Conservation (phyloP, 2,113 vertebrate species). For the Galeopterus variegatus region DNA sequence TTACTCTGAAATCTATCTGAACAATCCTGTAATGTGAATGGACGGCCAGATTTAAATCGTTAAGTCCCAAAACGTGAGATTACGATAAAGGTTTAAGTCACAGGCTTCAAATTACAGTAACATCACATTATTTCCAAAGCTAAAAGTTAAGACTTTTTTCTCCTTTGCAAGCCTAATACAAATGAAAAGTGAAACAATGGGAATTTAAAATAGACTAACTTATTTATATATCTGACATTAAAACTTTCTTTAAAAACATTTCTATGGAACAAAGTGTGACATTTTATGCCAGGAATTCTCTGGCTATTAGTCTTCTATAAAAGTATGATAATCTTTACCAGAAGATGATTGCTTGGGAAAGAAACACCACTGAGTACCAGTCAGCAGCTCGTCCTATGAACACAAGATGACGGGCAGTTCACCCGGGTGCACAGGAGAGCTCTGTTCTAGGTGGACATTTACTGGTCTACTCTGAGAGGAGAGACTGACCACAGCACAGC, state of each 20-base stretch:
- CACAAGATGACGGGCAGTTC: neutral
- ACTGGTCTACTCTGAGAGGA: slow-evolving; percentile 51
- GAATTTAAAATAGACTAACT: slow-evolving; percentile 44
- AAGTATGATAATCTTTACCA: neutral
- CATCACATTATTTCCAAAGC: neutral
- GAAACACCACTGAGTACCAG: neutral
- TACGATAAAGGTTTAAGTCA: slow-evolving; percentile 23
- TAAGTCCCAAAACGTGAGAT: neutral
- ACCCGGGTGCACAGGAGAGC: neutral
- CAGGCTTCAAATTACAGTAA: slow-evolving; percentile 22
- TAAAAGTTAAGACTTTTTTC: neutral
- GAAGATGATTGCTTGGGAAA: neutral
- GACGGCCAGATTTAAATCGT: neutral
- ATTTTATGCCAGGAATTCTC: slow-evolving; percentile 13
- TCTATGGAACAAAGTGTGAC: neutral
- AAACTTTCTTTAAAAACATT: slow-evolving; percentile 41
- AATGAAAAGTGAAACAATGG: slow-evolving; percentile 1
- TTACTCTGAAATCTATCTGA: neutral
- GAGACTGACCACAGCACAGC: slow-evolving; percentile 12
- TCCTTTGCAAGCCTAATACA: neutral
- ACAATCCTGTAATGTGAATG: neutral
- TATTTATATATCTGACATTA: neutral
- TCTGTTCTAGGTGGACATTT: slow-evolving; percentile 43
- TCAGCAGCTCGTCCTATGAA: neutral
- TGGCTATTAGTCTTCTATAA: neutral